Base-by-base conservation (phyloP, 2,888 invertebrate genomes). In the Ditula angustiorana region DNA sequence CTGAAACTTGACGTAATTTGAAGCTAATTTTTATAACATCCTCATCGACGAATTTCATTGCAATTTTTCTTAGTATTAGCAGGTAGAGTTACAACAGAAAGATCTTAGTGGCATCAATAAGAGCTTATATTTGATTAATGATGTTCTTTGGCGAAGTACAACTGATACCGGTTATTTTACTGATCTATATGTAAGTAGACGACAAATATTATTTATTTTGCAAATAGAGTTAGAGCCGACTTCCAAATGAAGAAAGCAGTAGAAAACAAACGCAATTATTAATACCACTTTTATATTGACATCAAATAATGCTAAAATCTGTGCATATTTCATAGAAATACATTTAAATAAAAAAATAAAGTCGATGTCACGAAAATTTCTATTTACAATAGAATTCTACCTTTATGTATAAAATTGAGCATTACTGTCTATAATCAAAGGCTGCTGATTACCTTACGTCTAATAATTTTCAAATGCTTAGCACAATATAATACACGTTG, bases 391-490 rank as follows among this genome's bases (percentile, higher is more conserved):
- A 86, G 80, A 81, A 81, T 77, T 82, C 76, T 79, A 79, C 70
- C 68, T 70, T 73, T 75, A 78, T 77, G 74, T 84, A 85, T 79
- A 83, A 84, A 90, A 89, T 92, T 92, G 92, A 92, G 92, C 92
- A 92, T 90, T 89, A 88, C 80, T 87, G 59, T 64, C 64, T 59
- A 82, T 81, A 86, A 85, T 88, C 84, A 84, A 83, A 86, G 87
- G 85, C 81, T 86, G 85, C 80, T 79, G 82, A 80, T 78, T 52
- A 86, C 79, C 81, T 83, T 82, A 81, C 73, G 76, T 82, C 79
- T 82, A 83, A 78, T 81, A 83, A 79, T 81, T 50, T 58, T 58
- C 79, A 84, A 87, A 84, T 83, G 80, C 85, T 86, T 86, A 85
- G 63, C 71, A 71, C 82, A 82, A 77, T 82, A 82, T 83, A 77